phyloP scores from a whole-genome alignment of 2,888 invertebrate species.

The Phrixothrix hirtus region DNA sequence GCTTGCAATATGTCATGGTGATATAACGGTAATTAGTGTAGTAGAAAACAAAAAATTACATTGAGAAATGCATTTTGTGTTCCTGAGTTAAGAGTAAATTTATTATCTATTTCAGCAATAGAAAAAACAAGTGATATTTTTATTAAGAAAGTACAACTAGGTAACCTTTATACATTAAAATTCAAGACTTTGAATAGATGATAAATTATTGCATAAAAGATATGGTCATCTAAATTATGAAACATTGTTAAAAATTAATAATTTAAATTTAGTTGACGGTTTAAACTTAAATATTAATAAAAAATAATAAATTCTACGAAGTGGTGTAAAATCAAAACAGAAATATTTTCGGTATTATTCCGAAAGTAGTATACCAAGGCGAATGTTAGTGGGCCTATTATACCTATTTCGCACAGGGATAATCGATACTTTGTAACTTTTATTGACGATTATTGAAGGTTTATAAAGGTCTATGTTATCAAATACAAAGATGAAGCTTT shows the following conservation, averaged over 20 bases:
- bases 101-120: too few species aligned
- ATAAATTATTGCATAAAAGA: neutral
- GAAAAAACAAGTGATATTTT: too few species aligned
- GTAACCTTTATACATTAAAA: neutral
- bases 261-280: neutral
- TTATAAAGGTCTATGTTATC: too few species aligned
- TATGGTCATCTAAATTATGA: too few species aligned
- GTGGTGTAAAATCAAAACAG: conserved; percentile 17
- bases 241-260: neutral
- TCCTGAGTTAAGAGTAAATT: too few species aligned
- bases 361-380: neutral
- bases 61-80: too few species aligned
- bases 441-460: conserved; percentile 31
- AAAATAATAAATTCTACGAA: conserved; percentile 13
- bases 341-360: neutral
- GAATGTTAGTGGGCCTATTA: conserved; percentile 29
- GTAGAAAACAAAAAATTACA: too few species aligned
- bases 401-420: conserved; percentile 27
- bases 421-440: conserved; percentile 30
- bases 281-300: neutral
- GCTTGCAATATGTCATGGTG: too few species aligned
- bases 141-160: too few species aligned
- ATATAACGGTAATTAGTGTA: too few species aligned
- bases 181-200: neutral
- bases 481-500: conserved; percentile 23